phyloP scores from a whole-genome alignment of 2,113 vertebrate species.

The Chascanopsetta lugubris region DNA sequence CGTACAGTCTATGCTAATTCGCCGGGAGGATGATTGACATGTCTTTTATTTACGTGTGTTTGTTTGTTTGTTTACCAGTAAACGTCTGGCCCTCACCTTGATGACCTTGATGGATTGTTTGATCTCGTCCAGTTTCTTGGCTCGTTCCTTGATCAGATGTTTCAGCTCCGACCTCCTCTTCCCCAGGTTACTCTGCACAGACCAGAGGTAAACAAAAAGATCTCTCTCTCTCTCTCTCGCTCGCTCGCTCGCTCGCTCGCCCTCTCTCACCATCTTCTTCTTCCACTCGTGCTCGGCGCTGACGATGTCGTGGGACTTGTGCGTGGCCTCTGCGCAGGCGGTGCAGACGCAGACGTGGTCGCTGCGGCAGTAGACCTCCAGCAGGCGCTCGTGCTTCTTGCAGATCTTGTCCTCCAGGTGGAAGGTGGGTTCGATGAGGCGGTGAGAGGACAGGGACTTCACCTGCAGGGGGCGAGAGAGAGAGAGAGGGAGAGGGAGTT shows the following conservation, averaged over 20 bases:
- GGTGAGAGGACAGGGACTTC: constrained; percentile 74
- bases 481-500: too few relatives aligned
- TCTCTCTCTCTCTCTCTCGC: background rate
- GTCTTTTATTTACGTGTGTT: too few relatives aligned
- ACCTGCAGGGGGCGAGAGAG: constrained; percentile 46
- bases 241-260: too few relatives aligned
- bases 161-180: constrained; percentile 80
- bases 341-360: constrained; percentile 86
- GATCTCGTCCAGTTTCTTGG: constrained; percentile 83
- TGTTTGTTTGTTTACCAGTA: too few relatives aligned
- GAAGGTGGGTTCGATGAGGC: constrained; percentile 80
- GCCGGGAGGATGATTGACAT: too few relatives aligned
- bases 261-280: constrained; percentile 80
- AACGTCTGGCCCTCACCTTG: constrained; percentile 77
- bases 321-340: constrained; percentile 77
- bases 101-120: constrained; percentile 82
- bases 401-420: constrained; percentile 83
- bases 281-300: constrained; percentile 82
- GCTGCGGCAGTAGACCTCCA: constrained; percentile 87
- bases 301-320: constrained; percentile 81
- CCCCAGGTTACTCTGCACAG: constrained; percentile 69
- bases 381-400: constrained; percentile 80
- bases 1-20: too few relatives aligned
- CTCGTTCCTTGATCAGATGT: constrained; percentile 81
- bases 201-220: background rate